These are phyloP conservation scores for Copidosoma aretas DNA, from an alignment of 2,888 invertebrate genomes.

Conservation along the genomic window DNA sequence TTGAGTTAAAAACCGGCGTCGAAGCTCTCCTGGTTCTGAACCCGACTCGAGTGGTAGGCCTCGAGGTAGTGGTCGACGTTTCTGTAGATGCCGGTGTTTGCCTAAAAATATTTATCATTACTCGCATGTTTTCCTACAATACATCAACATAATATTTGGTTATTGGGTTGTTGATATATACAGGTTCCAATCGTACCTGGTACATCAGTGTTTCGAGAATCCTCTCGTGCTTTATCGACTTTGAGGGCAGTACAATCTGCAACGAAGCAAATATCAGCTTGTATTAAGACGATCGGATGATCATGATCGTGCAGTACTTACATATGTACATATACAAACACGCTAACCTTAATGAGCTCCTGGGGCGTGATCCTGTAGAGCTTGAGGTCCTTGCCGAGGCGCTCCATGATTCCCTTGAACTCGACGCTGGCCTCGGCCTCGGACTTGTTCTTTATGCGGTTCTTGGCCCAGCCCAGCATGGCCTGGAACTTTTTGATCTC, in stretches of 20 bases:
- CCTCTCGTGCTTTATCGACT: constrained; percentile 89
- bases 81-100: constrained; percentile 90
- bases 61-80: constrained; percentile 88
- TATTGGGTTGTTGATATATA: no score
- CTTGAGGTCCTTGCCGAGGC: constrained; percentile 86
- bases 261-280: no score
- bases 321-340: neutral
- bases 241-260: constrained; percentile 86
- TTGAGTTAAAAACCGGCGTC: constrained; percentile 72
- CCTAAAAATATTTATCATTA: no score
- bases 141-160: no score
- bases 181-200: no score
- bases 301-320: neutral
- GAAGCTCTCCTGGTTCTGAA: constrained; percentile 89
- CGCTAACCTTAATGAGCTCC: constrained; percentile 83
- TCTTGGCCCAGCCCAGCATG: constrained; percentile 88
- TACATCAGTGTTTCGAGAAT: constrained; percentile 92
- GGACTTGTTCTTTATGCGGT: constrained; percentile 80
- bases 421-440: constrained; percentile 87
- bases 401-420: constrained; percentile 92
- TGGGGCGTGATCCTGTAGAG: constrained; percentile 90
- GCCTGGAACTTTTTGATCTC: constrained; percentile 92
- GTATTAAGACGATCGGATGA: neutral
- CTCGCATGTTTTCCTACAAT: no score
- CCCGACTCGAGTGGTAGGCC: constrained; percentile 79